Conservation (phyloP, 2,113 vertebrate genomes). For the Eolophus roseicapilla region DNA sequence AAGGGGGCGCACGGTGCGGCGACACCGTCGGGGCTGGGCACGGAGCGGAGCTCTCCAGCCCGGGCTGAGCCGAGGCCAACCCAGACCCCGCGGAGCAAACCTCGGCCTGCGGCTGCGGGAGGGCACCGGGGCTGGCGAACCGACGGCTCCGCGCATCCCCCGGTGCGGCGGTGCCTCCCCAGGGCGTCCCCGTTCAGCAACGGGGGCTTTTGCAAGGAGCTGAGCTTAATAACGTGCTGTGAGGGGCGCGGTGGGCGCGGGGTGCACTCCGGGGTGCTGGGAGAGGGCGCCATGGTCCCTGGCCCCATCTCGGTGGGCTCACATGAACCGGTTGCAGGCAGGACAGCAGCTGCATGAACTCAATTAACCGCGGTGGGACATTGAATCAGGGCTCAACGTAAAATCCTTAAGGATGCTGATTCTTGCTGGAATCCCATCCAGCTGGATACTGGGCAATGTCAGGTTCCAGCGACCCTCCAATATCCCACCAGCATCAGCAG, state of each 20-base stretch:
- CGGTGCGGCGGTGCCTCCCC: neutral
- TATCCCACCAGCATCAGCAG: neutral
- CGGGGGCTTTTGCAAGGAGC: accelerated
- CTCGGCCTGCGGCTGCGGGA: neutral
- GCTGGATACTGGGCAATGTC: neutral
- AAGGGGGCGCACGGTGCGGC: neutral
- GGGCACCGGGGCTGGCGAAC: neutral
- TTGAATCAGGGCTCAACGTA: neutral
- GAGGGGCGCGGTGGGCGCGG: neutral
- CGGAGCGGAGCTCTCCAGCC: neutral
- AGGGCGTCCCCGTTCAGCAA: accelerated
- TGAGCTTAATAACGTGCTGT: neutral
- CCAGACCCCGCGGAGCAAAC: neutral
- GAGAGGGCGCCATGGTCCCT: neutral
- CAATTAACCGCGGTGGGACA: neutral
- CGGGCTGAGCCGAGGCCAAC: accelerated
- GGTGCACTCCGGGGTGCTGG: neutral
- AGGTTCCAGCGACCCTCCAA: neutral
- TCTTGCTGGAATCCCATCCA: neutral
- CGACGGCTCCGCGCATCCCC: neutral
- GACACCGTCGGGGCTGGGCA: neutral
- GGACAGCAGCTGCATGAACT: neutral
- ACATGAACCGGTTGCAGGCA: accelerated
- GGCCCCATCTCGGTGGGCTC: neutral
- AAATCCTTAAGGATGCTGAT: neutral